Base-by-base conservation (phyloP, 1,140 invertebrate species). In the Drosophila varians region DNA sequence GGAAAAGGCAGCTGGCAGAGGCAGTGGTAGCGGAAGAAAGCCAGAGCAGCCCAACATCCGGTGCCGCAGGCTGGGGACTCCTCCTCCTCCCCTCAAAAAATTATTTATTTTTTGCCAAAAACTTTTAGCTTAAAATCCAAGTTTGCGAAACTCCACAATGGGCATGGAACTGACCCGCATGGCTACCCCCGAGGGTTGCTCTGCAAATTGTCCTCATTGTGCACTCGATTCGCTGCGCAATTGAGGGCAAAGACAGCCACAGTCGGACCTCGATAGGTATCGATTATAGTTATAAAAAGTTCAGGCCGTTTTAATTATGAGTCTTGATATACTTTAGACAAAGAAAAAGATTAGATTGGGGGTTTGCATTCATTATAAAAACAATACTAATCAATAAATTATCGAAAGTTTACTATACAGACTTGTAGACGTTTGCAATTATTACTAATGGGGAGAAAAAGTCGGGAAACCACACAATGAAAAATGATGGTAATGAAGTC, bases 401-500 rank as follows among this genome's bases (percentile, higher is more conserved):
- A n/a, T n/a, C n/a, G n/a, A n/a, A n/a, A n/a, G n/a, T n/a, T n/a
- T n/a, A n/a, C n/a, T n/a, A n/a, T n/a, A n/a, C n/a, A n/a, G n/a
- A n/a, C n/a, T n/a, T n/a, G n/a, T n/a, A n/a, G n/a, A n/a, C n/a
- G n/a, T n/a, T n/a, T n/a, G n/a, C n/a, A 40, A 54, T 62, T 73
- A 77, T 77, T 66, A 56, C 45, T 51, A 28, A 12, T 28, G 7
- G 45, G 14, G 12, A 4, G 8, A 52, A 28, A 21, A 11, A 38
- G 11, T 8, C 16, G 28, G 31, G 18, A 26, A 28, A 21, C 23
- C 34, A 73, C 58, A 84, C 78, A 83, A 83, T 79, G 80, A 51
- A 38, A 42, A n/a, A n/a, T n/a, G 34, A 45, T 73, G 76, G 72
- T 73, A 84, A 86, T 76, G 76, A 86, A 84, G 72, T 80, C 80